These are phyloP conservation scores for Gymnobelideus leadbeateri DNA, from an alignment of 2,113 vertebrate genomes.

Conservation along the genomic window DNA sequence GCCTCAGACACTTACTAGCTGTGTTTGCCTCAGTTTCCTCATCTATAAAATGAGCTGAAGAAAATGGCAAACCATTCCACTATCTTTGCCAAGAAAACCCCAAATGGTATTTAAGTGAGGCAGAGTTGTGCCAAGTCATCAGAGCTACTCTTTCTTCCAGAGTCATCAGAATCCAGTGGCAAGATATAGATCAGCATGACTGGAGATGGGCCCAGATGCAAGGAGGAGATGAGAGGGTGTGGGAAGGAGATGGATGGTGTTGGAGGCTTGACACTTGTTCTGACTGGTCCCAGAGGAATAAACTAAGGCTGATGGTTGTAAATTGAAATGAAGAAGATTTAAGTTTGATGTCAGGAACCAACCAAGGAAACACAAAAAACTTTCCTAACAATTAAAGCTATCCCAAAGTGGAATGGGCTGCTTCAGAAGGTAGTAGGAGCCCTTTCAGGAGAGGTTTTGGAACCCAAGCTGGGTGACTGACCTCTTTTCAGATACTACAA, in stretches of 20 bases:
- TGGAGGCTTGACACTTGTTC: background rate
- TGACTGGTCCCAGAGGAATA: background rate
- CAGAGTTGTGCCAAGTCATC: no score
- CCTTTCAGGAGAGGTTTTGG: background rate
- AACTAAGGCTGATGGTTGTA: background rate
- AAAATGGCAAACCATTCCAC: no score
- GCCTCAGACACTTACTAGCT: no score
- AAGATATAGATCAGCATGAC: no score
- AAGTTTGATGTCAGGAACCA: background rate
- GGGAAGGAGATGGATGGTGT: background rate
- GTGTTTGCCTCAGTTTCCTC: no score
- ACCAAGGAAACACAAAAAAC: background rate
- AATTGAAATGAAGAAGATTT: background rate
- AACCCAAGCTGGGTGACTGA: background rate
- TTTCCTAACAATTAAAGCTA: background rate
- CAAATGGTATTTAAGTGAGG: no score
- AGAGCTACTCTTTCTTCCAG: no score
- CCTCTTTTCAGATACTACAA: background rate
- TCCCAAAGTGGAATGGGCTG: background rate
- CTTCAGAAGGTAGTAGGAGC: background rate
- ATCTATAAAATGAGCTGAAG: no score
- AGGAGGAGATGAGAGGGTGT: background rate
- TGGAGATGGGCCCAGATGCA: background rate
- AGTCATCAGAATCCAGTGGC: no score
- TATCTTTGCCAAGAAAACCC: no score